phyloP scores from a whole-genome alignment of 2,888 invertebrate species.

The Argyra leucocephala region DNA sequence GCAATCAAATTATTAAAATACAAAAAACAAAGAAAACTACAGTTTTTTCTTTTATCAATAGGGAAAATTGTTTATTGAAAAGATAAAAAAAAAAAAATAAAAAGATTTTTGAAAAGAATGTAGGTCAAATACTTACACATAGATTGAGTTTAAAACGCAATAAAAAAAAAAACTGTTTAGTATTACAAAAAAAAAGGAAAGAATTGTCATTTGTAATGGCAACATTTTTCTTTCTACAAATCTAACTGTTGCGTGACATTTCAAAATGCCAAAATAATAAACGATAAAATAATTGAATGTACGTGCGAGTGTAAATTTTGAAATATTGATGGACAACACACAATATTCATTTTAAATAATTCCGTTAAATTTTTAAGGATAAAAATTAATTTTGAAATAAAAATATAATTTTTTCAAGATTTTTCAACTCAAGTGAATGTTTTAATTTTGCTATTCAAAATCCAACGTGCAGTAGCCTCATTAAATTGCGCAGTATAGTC shows the following conservation, averaged over 20 bases:
- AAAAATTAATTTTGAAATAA: too few relatives aligned
- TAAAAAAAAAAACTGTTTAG: too few relatives aligned
- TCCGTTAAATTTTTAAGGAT: too few relatives aligned
- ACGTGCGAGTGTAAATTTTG: too few relatives aligned
- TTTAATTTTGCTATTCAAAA: too few relatives aligned
- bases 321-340: too few relatives aligned
- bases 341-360: too few relatives aligned
- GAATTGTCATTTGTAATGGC: background rate
- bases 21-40: background rate
- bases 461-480: too few relatives aligned
- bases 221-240: background rate
- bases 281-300: too few relatives aligned
- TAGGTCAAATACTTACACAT: background rate
- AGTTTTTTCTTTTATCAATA: background rate
- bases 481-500: too few relatives aligned
- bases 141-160: background rate
- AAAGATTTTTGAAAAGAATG: background rate
- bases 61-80: background rate
- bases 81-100: background rate
- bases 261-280: background rate
- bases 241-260: background rate
- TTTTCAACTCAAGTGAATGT: too few relatives aligned
- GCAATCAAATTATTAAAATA: background rate
- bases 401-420: too few relatives aligned
- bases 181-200: background rate